A percentile compares a stretch with the other conserved stretches of the same genome.
These are phyloP conservation scores for Rana temporaria DNA, from an alignment of 2,113 vertebrate genomes.

Conservation along the genomic window DNA sequence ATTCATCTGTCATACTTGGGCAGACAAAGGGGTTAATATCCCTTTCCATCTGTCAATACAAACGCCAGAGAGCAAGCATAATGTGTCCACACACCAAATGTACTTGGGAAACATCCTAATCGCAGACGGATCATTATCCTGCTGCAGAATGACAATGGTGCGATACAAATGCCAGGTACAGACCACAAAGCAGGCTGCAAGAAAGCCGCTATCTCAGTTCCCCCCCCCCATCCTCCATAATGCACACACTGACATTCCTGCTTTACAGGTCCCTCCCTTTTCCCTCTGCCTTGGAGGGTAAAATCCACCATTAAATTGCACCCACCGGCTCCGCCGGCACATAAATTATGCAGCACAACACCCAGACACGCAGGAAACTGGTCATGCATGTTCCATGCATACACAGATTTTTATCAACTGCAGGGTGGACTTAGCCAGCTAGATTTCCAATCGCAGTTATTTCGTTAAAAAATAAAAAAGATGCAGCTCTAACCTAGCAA, in stretches of 20 bases:
- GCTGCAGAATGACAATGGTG: neutral
- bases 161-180: neutral
- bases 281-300: slow-evolving; percentile 43
- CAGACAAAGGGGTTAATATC: slow-evolving; percentile 5
- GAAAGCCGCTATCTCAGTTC: neutral
- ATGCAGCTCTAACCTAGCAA: neutral
- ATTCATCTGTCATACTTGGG: neutral
- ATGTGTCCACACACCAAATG: neutral
- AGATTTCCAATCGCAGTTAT: neutral
- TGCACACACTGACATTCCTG: slow-evolving; percentile 44
- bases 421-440: neutral
- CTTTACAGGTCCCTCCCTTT: slow-evolving; percentile 46
- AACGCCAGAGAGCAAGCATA: neutral
- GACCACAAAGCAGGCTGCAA: neutral
- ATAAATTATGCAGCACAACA: slow-evolving; percentile 16
- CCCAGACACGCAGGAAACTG: neutral
- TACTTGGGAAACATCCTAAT: neutral
- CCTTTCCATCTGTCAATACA: neutral
- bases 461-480: neutral
- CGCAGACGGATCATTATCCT: neutral
- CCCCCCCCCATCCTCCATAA: neutral
- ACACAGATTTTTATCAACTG: neutral
- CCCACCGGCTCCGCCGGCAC: neutral
- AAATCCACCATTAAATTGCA: slow-evolving; percentile 48
- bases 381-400: neutral